Evolutionary conservation across 2,888 invertebrate genomes (phyloP).

Genomic region (Megaustenia siamemsis): DNA sequence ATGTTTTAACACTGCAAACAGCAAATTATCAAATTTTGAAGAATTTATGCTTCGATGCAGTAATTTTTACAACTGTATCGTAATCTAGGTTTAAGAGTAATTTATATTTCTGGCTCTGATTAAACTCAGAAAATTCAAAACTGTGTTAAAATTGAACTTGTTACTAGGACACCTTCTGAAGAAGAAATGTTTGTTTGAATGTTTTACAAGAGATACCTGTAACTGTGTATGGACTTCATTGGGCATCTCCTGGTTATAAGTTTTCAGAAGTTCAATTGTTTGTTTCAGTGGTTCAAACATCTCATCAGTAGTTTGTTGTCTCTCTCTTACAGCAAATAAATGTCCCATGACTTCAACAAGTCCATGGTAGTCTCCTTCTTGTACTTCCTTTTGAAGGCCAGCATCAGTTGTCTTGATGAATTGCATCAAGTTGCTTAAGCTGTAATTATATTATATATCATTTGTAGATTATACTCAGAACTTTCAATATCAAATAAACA

Average conservation of each 20-base stretch:
- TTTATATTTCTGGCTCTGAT: too few species aligned
- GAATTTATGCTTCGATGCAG: too few species aligned
- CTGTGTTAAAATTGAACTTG: too few species aligned
- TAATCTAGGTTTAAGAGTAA: too few species aligned
- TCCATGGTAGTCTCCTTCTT: constrained; percentile 93
- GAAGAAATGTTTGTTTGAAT: too few species aligned
- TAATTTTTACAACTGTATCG: too few species aligned
- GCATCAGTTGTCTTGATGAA: constrained; percentile 95
- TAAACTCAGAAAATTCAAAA: too few species aligned
- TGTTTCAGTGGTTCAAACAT: constrained; percentile 97
- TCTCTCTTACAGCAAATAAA: constrained; percentile 93
- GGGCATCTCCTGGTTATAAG: constrained; percentile 97
- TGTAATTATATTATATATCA: constrained; percentile 76
- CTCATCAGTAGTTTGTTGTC: constrained; percentile 91
- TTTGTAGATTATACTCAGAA: too few species aligned
- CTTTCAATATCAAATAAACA: too few species aligned
- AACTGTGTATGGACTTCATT: constrained; percentile 93
- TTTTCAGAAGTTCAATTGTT: constrained; percentile 93
- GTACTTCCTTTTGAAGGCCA: constrained; percentile 88
- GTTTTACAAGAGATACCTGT: constrained; percentile 39
- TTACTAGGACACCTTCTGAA: too few species aligned
- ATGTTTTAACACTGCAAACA: too few species aligned
- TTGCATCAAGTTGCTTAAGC: constrained; percentile 90
- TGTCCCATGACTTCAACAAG: constrained; percentile 96
- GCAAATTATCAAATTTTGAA: too few species aligned